Conservation (phyloP, 2,113 vertebrate species). For the Prionailurus viverrinus region DNA sequence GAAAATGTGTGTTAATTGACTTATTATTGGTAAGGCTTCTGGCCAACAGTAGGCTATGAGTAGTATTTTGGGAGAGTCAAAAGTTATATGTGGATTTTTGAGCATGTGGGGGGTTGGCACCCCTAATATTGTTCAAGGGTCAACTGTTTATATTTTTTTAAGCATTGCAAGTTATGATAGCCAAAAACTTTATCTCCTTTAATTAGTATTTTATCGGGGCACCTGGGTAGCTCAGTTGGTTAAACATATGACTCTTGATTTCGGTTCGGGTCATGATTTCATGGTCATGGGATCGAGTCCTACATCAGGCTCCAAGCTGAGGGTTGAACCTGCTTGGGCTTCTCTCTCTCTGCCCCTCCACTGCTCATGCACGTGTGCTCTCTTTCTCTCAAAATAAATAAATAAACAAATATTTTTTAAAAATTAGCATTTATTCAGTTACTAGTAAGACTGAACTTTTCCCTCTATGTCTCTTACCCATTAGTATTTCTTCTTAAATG, state of each 20-base stretch:
- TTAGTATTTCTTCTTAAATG: background rate
- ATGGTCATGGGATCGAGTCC: no score
- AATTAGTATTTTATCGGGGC: background rate
- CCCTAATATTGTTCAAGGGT: background rate
- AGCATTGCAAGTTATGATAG: background rate
- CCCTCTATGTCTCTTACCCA: background rate
- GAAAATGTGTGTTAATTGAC: background rate
- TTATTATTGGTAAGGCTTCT: background rate
- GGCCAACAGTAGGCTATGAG: background rate
- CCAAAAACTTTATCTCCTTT: constrained; percentile 37
- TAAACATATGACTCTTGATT: no score
- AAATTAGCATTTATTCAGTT: constrained; percentile 23
- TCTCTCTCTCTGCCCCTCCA: no score
- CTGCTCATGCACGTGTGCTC: no score
- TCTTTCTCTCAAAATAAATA: no score
- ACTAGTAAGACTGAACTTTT: background rate
- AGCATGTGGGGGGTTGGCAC: background rate
- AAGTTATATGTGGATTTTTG: background rate
- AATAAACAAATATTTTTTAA: no score
- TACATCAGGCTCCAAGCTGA: no score
- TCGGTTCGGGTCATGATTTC: no score
- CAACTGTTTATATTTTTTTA: background rate
- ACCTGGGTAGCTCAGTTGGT: no score
- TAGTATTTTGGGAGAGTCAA: background rate
- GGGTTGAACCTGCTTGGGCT: no score